A percentile compares a stretch with the other conserved stretches of the same genome.
These are phyloP conservation scores for Conops quadrifasciatus DNA, from an alignment of 2,888 invertebrate genomes.

Conservation along the genomic window DNA sequence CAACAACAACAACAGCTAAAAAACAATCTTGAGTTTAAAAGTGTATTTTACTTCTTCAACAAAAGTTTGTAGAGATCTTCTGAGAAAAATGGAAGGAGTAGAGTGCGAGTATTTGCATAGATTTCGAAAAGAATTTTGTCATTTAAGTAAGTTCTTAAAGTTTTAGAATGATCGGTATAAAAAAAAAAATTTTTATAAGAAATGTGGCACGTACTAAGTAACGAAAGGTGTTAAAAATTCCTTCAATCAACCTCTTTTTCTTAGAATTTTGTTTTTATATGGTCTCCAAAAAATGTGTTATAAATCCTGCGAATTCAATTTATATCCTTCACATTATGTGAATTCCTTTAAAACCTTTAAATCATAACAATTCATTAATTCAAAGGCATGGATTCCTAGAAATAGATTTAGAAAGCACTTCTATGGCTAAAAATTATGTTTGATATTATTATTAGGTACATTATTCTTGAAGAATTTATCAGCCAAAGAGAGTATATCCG, in stretches of 20 bases:
- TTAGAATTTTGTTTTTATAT: background rate
- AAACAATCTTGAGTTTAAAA: too few relatives aligned
- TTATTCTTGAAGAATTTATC: too few relatives aligned
- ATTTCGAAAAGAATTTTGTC: background rate
- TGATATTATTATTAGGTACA: too few relatives aligned
- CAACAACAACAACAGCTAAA: too few relatives aligned
- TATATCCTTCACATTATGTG: background rate
- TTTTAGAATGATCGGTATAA: background rate
- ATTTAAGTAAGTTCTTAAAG: background rate
- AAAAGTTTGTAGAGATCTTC: background rate
- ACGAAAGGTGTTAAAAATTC: too few relatives aligned
- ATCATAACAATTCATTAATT: background rate
- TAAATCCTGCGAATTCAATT: background rate
- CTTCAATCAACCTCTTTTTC: background rate
- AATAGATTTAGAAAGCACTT: too few relatives aligned
- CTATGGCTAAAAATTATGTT: too few relatives aligned
- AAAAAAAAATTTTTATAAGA: background rate
- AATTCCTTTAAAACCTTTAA: constrained; percentile 13
- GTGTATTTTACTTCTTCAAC: too few relatives aligned
- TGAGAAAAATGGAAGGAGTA: background rate
- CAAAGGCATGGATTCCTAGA: too few relatives aligned
- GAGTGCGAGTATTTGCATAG: background rate
- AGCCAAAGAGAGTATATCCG: too few relatives aligned
- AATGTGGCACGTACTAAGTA: background rate
- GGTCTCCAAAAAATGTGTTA: background rate